These are phyloP conservation scores for Eidolon dupreanum DNA, from an alignment of 2,797 vertebrate species.

Conservation along the genomic window DNA sequence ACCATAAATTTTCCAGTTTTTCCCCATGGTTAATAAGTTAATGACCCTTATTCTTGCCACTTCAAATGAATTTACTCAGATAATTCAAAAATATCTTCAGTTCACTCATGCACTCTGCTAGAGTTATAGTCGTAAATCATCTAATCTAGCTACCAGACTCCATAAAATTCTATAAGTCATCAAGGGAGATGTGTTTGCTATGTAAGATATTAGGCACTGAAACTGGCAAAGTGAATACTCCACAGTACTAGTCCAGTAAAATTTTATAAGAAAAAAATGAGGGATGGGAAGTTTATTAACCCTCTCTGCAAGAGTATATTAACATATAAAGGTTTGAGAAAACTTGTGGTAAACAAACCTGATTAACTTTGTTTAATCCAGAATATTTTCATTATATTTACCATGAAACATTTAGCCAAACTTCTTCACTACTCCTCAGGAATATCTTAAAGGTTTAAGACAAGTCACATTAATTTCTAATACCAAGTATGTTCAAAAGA, in stretches of 20 bases:
- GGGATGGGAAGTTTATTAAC: not conserved
- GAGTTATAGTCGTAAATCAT: conserved; percentile 32
- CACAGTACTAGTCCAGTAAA: not conserved
- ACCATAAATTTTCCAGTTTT: conserved; percentile 53
- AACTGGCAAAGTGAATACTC: not conserved
- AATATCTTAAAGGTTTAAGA: not conserved
- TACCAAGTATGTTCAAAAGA: not conserved
- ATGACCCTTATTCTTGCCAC: conserved; percentile 47
- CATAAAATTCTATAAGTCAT: conserved; percentile 49
- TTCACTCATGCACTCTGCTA: not conserved
- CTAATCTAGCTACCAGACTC: not conserved
- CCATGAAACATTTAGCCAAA: not conserved
- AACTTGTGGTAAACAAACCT: not conserved
- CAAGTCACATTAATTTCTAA: not conserved
- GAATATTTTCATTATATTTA: not conserved
- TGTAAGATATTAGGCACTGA: not conserved
- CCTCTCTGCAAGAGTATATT: not conserved
- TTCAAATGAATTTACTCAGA: conserved; percentile 51
- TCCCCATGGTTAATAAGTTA: conserved; percentile 55
- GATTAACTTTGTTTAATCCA: not conserved
- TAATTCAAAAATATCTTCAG: conserved; percentile 50
- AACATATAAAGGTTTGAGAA: not conserved
- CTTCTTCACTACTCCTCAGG: not conserved
- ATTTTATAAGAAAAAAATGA: not conserved
- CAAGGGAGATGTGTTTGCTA: not conserved